phyloP scores from a whole-genome alignment of 2,888 invertebrate genomes.

The Chrysina gloriosa region DNA sequence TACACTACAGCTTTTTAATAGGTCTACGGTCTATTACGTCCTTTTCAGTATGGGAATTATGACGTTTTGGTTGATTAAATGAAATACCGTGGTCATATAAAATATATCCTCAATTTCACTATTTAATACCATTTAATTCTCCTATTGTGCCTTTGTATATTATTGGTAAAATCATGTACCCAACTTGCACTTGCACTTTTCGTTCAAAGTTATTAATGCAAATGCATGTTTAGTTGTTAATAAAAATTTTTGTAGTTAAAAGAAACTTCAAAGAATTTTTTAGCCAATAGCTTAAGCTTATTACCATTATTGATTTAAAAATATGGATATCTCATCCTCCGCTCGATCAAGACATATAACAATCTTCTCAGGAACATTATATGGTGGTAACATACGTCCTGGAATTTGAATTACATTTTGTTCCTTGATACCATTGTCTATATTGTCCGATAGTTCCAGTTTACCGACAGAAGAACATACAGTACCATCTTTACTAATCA shows the following conservation, averaged over 20 bases:
- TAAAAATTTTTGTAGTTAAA: conserved; percentile 71
- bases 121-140: conserved; percentile 69
- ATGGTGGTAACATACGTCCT: conserved; percentile 66
- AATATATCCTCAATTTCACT: conserved; percentile 68
- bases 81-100: conserved; percentile 70
- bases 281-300: conserved; percentile 69
- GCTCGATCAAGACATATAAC: conserved; percentile 74
- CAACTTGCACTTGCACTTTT: conserved; percentile 67
- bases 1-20: no score
- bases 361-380: conserved; percentile 73
- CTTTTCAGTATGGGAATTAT: conserved; percentile 64
- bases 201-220: conserved; percentile 71
- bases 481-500: neutral
- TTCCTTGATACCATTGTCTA: neutral
- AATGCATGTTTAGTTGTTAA: conserved; percentile 73
- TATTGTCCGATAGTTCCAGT: conserved; percentile 4
- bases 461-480: conserved; percentile 1
- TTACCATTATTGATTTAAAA: conserved; percentile 70
- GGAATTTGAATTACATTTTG: conserved; percentile 51
- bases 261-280: conserved; percentile 74
- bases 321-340: conserved; percentile 69
- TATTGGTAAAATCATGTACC: conserved; percentile 74
- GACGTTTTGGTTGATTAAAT: conserved; percentile 68
- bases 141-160: conserved; percentile 70
- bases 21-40: no score